Percentiles rank a stretch among this genome's conserved stretches.
Conservation (phyloP, 2,888 invertebrate genomes). For the Plemyria rubiginata region DNA sequence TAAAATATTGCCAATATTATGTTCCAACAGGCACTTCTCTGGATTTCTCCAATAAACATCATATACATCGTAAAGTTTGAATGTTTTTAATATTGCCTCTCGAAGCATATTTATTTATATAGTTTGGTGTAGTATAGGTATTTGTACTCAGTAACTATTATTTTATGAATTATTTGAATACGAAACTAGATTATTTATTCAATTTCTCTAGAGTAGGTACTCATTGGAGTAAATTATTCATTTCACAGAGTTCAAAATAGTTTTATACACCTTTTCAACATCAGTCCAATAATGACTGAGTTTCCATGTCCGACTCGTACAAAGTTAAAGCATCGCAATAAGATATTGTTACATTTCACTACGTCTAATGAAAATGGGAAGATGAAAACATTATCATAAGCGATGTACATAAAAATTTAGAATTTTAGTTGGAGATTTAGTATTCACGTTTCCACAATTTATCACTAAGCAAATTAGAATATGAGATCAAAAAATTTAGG, state of each 20-base stretch:
- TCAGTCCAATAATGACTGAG: constrained; percentile 76
- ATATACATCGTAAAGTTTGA: constrained; percentile 74
- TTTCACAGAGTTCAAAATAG: constrained; percentile 62
- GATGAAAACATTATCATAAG: constrained; percentile 63
- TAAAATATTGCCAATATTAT: constrained; percentile 83
- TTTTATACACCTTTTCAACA: constrained; percentile 56
- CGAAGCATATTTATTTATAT: constrained; percentile 73
- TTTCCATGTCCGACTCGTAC: constrained; percentile 75
- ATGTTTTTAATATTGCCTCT: constrained; percentile 73
- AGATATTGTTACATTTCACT: constrained; percentile 81
- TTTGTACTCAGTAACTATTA: constrained; percentile 77
- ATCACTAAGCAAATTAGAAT: constrained; percentile 85
- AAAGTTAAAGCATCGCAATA: constrained; percentile 85
- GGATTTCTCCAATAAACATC: constrained; percentile 84
- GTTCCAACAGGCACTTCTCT: constrained; percentile 84
- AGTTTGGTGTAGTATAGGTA: constrained; percentile 61
- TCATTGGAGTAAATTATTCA: constrained; percentile 64
- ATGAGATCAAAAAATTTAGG: constrained; percentile 85
- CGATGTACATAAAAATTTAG: constrained; percentile 76
- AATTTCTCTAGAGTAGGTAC: constrained; percentile 65
- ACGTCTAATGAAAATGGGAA: constrained; percentile 73
- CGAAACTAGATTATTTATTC: constrained; percentile 65
- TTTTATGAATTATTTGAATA: constrained; percentile 52
- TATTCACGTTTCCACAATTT: constrained; percentile 77
- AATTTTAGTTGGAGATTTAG: constrained; percentile 78